Conservation (phyloP, 2,888 invertebrate species). For the Lucinisca nassula region DNA sequence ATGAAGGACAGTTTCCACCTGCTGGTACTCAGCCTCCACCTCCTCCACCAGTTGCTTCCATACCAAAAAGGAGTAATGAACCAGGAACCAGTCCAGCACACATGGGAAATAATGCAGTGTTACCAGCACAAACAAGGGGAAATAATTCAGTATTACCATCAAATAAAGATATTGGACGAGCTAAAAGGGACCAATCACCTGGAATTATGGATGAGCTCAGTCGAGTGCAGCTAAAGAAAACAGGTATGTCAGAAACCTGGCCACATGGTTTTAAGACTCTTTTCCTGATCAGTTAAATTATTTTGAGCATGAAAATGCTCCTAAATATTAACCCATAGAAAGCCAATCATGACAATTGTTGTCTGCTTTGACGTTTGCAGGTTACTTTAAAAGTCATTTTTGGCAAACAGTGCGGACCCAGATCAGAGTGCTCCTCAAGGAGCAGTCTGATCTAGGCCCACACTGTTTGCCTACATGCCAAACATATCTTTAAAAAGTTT, state of each 20-base stretch:
- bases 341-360: too few relatives aligned
- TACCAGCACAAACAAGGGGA: not conserved
- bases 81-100: constrained; percentile 4
- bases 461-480: too few relatives aligned
- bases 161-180: not conserved
- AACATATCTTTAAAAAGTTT: too few relatives aligned
- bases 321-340: too few relatives aligned
- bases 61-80: constrained; percentile 43
- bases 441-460: too few relatives aligned
- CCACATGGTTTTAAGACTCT: too few relatives aligned
- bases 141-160: not conserved
- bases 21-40: constrained; percentile 60
- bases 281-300: too few relatives aligned
- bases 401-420: too few relatives aligned
- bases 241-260: constrained; percentile 50
- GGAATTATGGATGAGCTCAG: constrained; percentile 56
- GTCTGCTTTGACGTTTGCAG: too few relatives aligned
- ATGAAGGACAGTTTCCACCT: not conserved
- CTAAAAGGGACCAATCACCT: constrained; percentile 28
- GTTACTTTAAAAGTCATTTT: too few relatives aligned
- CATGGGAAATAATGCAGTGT: constrained; percentile 21
- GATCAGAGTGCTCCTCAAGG: too few relatives aligned
- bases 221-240: constrained; percentile 63
- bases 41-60: constrained; percentile 68
- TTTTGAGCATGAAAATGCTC: too few relatives aligned